A percentile compares a stretch with the other conserved stretches of the same genome.
phyloP scores from a whole-genome alignment of 2,113 vertebrate species.

The Sminthopsis crassicaudata region DNA sequence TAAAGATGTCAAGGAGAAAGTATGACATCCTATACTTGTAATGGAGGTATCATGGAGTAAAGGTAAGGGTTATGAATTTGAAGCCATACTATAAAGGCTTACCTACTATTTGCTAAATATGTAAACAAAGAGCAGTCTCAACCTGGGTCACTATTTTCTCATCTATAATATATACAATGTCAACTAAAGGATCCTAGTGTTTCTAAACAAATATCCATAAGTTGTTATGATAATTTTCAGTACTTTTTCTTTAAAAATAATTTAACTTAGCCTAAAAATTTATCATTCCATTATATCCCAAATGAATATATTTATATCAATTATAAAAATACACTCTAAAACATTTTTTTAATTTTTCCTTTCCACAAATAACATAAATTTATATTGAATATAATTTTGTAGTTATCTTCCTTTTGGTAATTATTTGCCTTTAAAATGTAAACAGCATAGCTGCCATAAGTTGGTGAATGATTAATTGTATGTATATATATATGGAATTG shows the following conservation, averaged over 20 bases:
- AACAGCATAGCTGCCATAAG: not conserved
- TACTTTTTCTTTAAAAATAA: too few relatives aligned
- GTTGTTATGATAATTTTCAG: not conserved
- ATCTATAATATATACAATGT: not conserved
- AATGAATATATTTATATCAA: not conserved
- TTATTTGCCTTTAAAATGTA: not conserved
- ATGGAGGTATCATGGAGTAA: not conserved
- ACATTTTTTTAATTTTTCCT: not conserved
- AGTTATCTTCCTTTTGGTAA: not conserved
- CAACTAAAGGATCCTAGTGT: not conserved
- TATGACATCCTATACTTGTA: not conserved
- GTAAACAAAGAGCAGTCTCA: not conserved
- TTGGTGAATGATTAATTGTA: not conserved
- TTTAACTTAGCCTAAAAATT: not conserved
- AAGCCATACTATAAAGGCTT: not conserved
- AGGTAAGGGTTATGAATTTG: not conserved
- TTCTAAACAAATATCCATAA: not conserved
- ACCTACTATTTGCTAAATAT: not conserved
- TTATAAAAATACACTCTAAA: not conserved
- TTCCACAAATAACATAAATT: not conserved
- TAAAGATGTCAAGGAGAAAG: not conserved
- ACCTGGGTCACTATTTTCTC: not conserved
- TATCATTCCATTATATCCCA: not conserved
- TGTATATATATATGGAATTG: not conserved
- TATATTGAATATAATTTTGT: not conserved